A percentile compares a stretch with the other conserved stretches of the same genome.
These are phyloP conservation scores for Megalops atlanticus DNA, from an alignment of 2,113 vertebrate species.

Conservation along the genomic window DNA sequence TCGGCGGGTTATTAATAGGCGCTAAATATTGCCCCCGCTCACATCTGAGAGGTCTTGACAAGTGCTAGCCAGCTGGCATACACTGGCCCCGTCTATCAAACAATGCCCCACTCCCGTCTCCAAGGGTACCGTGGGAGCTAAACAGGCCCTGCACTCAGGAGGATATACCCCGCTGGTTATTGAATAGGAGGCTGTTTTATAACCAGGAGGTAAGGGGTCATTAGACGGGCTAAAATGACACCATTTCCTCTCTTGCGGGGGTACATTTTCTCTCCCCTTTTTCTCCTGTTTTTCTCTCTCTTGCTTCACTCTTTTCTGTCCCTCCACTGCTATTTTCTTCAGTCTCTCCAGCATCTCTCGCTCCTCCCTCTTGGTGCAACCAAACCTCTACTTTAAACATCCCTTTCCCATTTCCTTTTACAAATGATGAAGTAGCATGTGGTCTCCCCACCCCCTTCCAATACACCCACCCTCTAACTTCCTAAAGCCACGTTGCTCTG, in stretches of 20 bases:
- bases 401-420: not conserved
- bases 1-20: slow-evolving; percentile 46
- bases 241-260: not conserved
- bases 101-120: not conserved
- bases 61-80: not conserved
- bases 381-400: not conserved
- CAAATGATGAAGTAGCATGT: not conserved
- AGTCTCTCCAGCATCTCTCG: too few species aligned
- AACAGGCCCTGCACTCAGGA: slow-evolving; percentile 31
- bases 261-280: not conserved
- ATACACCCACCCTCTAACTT: not conserved
- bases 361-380: not conserved
- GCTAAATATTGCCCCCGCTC: slow-evolving; percentile 30
- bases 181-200: slow-evolving; percentile 28
- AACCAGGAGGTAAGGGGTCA: slow-evolving; percentile 29
- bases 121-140: slow-evolving; percentile 6
- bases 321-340: not conserved
- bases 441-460: not conserved
- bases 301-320: not conserved
- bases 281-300: not conserved
- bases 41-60: not conserved
- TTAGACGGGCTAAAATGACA: not conserved
- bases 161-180: slow-evolving; percentile 16
- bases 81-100: not conserved
- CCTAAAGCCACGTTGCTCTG: not conserved